These are phyloP conservation scores for Mesopsocus fuscifrons DNA, from an alignment of 2,888 invertebrate genomes.

Conservation along the genomic window DNA sequence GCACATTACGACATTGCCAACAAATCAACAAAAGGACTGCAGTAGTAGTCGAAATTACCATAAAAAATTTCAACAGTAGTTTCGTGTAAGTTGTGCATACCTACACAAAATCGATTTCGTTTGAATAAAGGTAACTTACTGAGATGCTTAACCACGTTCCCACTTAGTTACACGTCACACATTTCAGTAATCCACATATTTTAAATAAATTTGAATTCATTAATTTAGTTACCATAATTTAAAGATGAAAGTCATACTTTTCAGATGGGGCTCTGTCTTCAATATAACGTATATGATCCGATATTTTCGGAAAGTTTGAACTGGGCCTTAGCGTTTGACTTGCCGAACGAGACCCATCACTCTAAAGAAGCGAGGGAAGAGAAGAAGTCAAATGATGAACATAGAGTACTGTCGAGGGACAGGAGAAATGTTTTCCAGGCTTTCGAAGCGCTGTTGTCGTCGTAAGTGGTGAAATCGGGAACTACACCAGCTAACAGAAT, in stretches of 20 bases:
- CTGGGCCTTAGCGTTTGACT: neutral
- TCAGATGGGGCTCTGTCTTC: constrained; percentile 4
- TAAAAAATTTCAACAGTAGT: no score
- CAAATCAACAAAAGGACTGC: no score
- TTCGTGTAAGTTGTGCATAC: no score
- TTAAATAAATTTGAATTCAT: no score
- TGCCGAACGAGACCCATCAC: constrained; percentile 4
- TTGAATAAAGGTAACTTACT: no score
- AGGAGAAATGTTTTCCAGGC: neutral
- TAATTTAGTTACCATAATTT: neutral
- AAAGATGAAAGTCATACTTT: neutral
- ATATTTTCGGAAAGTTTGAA: constrained; percentile 4
- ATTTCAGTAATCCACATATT: no score
- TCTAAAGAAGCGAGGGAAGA: neutral
- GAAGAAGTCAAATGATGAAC: neutral
- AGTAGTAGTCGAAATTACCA: no score
- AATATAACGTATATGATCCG: constrained; percentile 4
- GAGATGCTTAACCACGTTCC: no score
- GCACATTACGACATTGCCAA: no score
- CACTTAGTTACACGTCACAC: no score
- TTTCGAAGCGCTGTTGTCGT: neutral
- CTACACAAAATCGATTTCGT: no score
- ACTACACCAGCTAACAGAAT: no score
- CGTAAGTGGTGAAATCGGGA: neutral
- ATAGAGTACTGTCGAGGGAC: neutral